Percentiles rank a stretch among this genome's conserved stretches.
Conservation (phyloP, 2,888 invertebrate genomes). For the Drosophila longiperda region DNA sequence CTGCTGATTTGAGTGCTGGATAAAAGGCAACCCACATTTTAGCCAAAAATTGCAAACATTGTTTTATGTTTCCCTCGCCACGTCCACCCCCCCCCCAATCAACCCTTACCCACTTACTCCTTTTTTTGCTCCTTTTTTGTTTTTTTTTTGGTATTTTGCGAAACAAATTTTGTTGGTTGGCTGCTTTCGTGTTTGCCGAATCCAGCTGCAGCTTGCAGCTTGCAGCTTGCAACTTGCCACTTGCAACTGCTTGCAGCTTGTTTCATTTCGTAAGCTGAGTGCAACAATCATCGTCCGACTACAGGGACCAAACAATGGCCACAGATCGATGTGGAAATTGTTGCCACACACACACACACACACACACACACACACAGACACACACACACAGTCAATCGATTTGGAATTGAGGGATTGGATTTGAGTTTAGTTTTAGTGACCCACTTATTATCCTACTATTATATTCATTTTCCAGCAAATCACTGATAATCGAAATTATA, state of each 20-base stretch:
- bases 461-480: no score
- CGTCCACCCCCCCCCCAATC: not conserved
- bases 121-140: not conserved
- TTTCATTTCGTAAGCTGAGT: slow-evolving; percentile 23
- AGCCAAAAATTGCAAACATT: slow-evolving; percentile 24
- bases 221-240: not conserved
- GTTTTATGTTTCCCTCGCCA: slow-evolving; percentile 9
- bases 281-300: slow-evolving; percentile 9
- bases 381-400: no score
- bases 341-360: not conserved
- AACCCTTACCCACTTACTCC: not conserved
- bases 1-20: slow-evolving; percentile 51
- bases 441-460: no score
- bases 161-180: slow-evolving; percentile 13
- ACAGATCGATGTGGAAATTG: slow-evolving; percentile 27
- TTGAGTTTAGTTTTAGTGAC: no score
- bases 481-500: not conserved
- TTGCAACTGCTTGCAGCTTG: slow-evolving; percentile 5
- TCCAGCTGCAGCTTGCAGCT: not conserved
- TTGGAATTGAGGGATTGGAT: no score
- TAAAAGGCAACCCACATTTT: slow-evolving; percentile 38
- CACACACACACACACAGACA: not conserved
- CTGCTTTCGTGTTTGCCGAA: slow-evolving; percentile 32
- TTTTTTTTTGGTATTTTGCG: not conserved
- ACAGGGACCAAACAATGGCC: slow-evolving; percentile 17